Evolutionary conservation across 2,888 invertebrate genomes (phyloP), one percentile per base, ranked within the genome.

Genomic region (Cephus runcator): DNA sequence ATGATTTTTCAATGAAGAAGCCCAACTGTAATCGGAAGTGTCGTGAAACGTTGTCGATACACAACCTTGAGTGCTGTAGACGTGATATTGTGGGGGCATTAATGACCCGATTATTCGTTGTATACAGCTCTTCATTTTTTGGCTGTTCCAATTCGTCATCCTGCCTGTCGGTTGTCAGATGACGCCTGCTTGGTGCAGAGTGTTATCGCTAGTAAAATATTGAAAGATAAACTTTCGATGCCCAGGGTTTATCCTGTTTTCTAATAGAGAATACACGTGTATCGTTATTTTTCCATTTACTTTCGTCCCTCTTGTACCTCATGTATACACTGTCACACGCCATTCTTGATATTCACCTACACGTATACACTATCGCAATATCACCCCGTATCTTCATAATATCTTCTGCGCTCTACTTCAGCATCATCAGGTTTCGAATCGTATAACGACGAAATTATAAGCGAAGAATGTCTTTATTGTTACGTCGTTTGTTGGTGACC

Each of bases 231-330:
- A 71, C 12, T 34, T 74, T 75, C 85, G 85, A 89, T 90, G 89
- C 90, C 90, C 90, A 90, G 90, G 90, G 90, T 90, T 90, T 90
- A 90, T 83, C 84, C 78, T 71, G 23, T 31, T 31, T 71, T 71
- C 71, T 33, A 71, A 71, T n/a, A 71, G 71, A 30, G 71, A 71
- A 31, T 71, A 31, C 31, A 71, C 56, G 56, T 71, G 9, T 71
- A 71, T 33, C 31, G 12, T 71, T n/a, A 12, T 30, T 12, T 56
- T 56, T 23, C 23, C 23, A 23, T 56, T 56, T 56, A 56, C 56
- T 56, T 56, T 56, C 56, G 9, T 56, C 56, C 56, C 56, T 9
- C 56, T 56, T 23, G 23, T 56, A 56, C 56, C 56, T 56, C 6
- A 56, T 23, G 35, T 35, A 23, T 23, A 56, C 56, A 23, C 40